These are phyloP conservation scores for Corapipo altera DNA, from an alignment of 2,113 vertebrate species.

Conservation along the genomic window DNA sequence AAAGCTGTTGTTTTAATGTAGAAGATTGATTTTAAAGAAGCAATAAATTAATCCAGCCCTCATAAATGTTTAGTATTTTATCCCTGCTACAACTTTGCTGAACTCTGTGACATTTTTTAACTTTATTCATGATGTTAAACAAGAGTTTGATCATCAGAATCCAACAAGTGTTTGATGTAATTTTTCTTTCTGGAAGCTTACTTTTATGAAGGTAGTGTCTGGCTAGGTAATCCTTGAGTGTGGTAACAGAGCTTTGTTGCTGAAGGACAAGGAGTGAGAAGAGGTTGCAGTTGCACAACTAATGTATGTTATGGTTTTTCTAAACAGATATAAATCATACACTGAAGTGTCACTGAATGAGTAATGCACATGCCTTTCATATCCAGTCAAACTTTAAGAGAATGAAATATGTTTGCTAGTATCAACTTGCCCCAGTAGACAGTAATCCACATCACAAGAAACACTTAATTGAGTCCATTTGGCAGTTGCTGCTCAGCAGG, in stretches of 20 bases:
- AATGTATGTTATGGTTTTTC: background rate
- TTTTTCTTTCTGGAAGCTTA: background rate
- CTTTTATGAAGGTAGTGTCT: background rate
- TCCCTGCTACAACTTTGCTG: background rate
- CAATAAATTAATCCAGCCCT: background rate
- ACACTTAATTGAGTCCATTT: conserved; percentile 60
- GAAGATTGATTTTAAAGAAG: background rate
- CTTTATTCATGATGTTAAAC: background rate
- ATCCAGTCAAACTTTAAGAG: conserved; percentile 39
- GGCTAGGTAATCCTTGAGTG: background rate
- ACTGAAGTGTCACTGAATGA: background rate
- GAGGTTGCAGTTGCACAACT: background rate
- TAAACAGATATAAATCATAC: conserved; percentile 28
- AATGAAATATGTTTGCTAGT: conserved; percentile 43
- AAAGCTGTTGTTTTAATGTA: background rate
- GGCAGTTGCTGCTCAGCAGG: conserved; percentile 36
- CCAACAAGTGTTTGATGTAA: background rate
- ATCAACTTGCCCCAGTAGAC: conserved; percentile 38
- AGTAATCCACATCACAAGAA: conserved; percentile 46
- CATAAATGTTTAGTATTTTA: background rate
- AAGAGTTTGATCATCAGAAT: background rate
- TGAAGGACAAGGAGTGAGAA: background rate
- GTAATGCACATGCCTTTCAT: conserved; percentile 27
- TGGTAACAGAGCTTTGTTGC: background rate
- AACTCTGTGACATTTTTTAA: background rate